Conservation (phyloP, 2,888 invertebrate genomes). For the Osmoderma eremita region DNA sequence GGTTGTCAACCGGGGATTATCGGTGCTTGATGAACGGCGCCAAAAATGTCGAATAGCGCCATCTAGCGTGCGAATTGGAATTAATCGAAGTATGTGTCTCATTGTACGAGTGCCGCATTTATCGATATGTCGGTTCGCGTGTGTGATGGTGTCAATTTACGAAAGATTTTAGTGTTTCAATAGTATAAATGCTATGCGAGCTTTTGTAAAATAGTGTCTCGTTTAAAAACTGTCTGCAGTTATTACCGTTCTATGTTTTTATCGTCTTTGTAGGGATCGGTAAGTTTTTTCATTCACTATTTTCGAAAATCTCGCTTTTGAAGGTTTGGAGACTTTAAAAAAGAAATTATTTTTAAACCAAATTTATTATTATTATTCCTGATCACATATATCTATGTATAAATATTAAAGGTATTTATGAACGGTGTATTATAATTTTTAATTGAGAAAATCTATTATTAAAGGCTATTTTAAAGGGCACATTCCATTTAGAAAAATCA, state of each 20-base stretch:
- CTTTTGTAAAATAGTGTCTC: slow-evolving; percentile 42
- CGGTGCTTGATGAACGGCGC: slow-evolving; percentile 3
- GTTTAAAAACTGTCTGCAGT: slow-evolving; percentile 31
- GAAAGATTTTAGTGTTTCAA: slow-evolving; percentile 36
- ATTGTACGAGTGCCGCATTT: slow-evolving; percentile 17
- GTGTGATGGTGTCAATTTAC: slow-evolving; percentile 33
- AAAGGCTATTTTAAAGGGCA: neutral
- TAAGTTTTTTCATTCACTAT: slow-evolving; percentile 43
- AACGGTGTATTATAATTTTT: neutral
- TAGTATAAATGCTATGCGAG: slow-evolving; percentile 42
- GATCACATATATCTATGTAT: neutral
- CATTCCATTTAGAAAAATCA: neutral
- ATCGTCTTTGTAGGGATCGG: slow-evolving; percentile 23
- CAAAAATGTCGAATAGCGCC: neutral
- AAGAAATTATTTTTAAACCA: no score
- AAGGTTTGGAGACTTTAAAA: slow-evolving; percentile 32
- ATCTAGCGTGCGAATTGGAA: slow-evolving; percentile 7
- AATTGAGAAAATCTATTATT: neutral
- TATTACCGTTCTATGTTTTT: slow-evolving; percentile 35
- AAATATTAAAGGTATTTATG: no score
- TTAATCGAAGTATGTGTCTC: neutral
- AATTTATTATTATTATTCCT: no score
- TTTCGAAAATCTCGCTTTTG: slow-evolving; percentile 21
- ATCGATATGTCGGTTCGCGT: slow-evolving; percentile 35
- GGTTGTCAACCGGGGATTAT: neutral